Evolutionary conservation across 2,888 invertebrate genomes (phyloP).

Genomic region (Allolobophora icterica): DNA sequence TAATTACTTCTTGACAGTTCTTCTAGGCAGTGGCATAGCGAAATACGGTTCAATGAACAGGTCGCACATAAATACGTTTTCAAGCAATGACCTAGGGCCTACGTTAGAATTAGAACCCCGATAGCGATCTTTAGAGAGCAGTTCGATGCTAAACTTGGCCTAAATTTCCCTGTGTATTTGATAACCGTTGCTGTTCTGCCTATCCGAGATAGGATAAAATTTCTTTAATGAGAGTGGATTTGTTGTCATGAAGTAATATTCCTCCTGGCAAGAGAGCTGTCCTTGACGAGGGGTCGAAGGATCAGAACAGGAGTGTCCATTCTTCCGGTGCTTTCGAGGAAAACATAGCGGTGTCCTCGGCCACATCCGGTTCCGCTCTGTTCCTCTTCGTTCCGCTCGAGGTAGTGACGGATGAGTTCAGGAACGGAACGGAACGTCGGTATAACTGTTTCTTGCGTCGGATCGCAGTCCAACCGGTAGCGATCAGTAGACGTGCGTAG

Average conservation of each 20-base stretch:
- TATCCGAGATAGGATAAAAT: neutral
- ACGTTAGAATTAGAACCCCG: too few relatives aligned
- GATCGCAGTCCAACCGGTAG: constrained; percentile 79
- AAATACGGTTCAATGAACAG: neutral
- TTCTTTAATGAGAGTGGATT: neutral
- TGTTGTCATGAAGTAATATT: neutral
- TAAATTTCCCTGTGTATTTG: neutral
- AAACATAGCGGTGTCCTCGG: constrained; percentile 67
- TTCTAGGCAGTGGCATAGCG: neutral
- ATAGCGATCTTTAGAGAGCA: too few relatives aligned
- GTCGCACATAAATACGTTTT: too few relatives aligned
- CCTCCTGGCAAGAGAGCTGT: neutral
- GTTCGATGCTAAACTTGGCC: too few relatives aligned
- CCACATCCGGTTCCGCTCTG: constrained; percentile 30
- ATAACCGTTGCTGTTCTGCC: neutral
- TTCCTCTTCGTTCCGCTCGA: constrained; percentile 52
- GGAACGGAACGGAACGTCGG: constrained; percentile 78
- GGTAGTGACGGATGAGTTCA: constrained; percentile 78
- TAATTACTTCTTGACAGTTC: neutral
- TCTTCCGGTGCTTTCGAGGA: constrained; percentile 80
- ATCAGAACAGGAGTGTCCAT: constrained; percentile 79
- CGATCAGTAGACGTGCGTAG: constrained; percentile 75
- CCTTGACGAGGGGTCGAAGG: constrained; percentile 71
- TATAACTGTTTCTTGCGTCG: constrained; percentile 70
- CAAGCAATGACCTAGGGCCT: too few relatives aligned